A percentile compares a stretch with the other conserved stretches of the same genome.
These are phyloP conservation scores for Laticauda laticaudata DNA, from an alignment of 2,113 vertebrate species.

Conservation along the genomic window DNA sequence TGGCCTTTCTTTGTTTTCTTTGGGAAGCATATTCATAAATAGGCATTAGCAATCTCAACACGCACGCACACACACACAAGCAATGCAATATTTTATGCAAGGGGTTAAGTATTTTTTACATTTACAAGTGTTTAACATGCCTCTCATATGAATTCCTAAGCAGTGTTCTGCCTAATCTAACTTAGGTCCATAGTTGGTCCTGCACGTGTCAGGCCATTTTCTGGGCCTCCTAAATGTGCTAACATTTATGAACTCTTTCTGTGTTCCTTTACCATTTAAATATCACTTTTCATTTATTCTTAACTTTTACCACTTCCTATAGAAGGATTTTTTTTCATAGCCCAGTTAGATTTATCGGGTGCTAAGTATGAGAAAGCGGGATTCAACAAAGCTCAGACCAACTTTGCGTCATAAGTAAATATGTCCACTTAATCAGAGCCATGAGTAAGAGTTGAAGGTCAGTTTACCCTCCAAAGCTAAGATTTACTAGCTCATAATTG, in stretches of 20 bases:
- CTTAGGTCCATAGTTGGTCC: neutral
- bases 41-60: conserved; percentile 24
- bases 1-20: conserved; percentile 9
- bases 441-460: conserved; percentile 4
- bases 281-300: neutral
- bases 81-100: neutral
- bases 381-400: neutral
- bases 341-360: neutral
- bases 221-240: neutral
- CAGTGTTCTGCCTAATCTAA: neutral
- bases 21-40: neutral
- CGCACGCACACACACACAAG: neutral
- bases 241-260: neutral
- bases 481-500: conserved; percentile 52
- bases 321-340: neutral
- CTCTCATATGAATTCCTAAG: neutral
- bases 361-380: neutral
- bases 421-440: conserved; percentile 4
- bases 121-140: neutral
- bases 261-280: neutral
- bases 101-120: conserved; percentile 5
- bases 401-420: conserved; percentile 20
- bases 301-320: neutral
- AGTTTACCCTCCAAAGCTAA: conserved; percentile 38
- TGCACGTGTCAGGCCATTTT: neutral